Percentiles rank a stretch among this genome's conserved stretches.
Evolutionary conservation across 1,140 invertebrate genomes (phyloP).

Genomic region (Leptinotarsa defecta): DNA sequence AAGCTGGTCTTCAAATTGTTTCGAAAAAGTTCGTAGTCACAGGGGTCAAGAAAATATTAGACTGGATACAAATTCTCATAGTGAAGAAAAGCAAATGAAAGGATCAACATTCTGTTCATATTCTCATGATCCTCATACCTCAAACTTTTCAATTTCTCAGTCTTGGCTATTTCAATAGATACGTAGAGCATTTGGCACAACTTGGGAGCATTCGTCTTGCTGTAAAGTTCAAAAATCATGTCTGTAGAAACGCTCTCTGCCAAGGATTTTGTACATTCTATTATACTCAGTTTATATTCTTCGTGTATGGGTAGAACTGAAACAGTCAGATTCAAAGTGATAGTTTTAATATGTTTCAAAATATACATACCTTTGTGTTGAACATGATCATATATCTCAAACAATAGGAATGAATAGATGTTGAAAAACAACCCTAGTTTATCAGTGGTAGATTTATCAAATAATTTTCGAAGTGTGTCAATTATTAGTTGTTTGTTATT

Average conservation of each 20-base stretch:
- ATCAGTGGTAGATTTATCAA: conserved; percentile 40
- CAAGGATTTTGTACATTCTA: conserved; percentile 61
- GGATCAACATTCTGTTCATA: not conserved
- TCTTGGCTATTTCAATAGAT: conserved; percentile 63
- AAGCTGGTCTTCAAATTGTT: too few species aligned
- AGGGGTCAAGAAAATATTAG: too few species aligned
- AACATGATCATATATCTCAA: conserved; percentile 41
- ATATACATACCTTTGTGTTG: conserved; percentile 37
- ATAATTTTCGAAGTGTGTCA: conserved; percentile 41
- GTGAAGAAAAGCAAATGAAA: not conserved
- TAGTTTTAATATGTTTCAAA: not conserved
- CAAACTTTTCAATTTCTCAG: conserved; percentile 61
- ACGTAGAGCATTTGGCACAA: conserved; percentile 65
- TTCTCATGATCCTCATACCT: conserved; percentile 56
- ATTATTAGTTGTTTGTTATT: conserved; percentile 39
- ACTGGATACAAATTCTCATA: not conserved
- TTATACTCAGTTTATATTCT: conserved; percentile 64
- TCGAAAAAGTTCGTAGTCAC: not conserved
- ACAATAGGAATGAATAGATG: conserved; percentile 53
- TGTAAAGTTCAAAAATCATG: conserved; percentile 59
- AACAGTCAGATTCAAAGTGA: conserved; percentile 12
- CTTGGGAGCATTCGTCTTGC: conserved; percentile 59
- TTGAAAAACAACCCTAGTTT: conserved; percentile 45
- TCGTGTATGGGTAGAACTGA: conserved; percentile 54
- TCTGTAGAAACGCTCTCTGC: conserved; percentile 57